These are phyloP conservation scores for Urocitellus parryii DNA, from an alignment of 2,113 vertebrate genomes.

Conservation along the genomic window DNA sequence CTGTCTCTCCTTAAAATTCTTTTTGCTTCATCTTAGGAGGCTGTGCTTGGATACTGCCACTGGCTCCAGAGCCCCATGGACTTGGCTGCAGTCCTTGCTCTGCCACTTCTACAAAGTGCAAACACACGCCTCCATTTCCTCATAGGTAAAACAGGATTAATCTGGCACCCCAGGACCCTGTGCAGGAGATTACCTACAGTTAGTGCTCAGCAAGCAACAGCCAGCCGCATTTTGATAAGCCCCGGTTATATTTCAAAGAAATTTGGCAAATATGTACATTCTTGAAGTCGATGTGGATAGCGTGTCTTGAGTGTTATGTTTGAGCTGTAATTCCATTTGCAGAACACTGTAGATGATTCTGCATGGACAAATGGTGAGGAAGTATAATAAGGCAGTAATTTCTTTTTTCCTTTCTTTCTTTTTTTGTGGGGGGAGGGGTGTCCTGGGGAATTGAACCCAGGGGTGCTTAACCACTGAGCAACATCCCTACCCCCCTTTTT, in stretches of 20 bases:
- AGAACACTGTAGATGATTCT: neutral
- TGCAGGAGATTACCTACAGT: neutral
- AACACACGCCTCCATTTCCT: neutral
- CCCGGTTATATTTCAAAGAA: neutral
- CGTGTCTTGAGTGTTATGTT: neutral
- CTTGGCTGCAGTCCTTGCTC: neutral
- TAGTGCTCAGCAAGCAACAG: neutral
- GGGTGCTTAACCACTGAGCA: too few relatives aligned
- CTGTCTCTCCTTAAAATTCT: neutral
- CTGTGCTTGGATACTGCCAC: neutral
- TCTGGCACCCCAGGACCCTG: too few relatives aligned
- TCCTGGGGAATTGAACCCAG: too few relatives aligned
- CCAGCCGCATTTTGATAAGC: neutral
- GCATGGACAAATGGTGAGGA: neutral
- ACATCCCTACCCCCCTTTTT: too few relatives aligned
- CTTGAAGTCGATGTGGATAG: neutral
- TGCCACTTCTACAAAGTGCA: neutral
- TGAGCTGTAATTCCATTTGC: neutral
- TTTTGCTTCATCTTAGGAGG: constrained; percentile 29
- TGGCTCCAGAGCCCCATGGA: neutral
- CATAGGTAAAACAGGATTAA: neutral
- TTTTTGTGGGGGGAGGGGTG: too few relatives aligned
- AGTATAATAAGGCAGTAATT: neutral
- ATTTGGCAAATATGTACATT: neutral
- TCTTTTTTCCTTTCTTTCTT: too few relatives aligned